Evolutionary conservation across 2,113 vertebrate genomes (phyloP).

Genomic region (Sardina pilchardus): DNA sequence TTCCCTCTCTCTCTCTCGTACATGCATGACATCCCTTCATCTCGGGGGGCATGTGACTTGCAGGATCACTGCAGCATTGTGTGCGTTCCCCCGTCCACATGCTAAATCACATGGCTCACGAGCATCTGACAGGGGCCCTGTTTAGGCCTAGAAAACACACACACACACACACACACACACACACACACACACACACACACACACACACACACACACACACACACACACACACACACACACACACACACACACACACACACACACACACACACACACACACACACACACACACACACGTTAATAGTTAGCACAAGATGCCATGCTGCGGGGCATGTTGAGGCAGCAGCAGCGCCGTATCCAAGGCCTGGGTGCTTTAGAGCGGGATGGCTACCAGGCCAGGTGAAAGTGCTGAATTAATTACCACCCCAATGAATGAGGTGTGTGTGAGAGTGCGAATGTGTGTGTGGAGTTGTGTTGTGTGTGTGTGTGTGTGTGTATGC

Average conservation of each 20-base stretch:
- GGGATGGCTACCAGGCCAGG: conserved; percentile 62
- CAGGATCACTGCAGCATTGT: neutral
- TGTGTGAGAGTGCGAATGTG: too few relatives aligned
- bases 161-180: neutral
- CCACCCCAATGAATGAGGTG: conserved; percentile 56
- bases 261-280: neutral
- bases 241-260: neutral
- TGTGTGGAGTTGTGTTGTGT: conserved; percentile 57
- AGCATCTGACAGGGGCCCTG: neutral
- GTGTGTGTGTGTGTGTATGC: too few relatives aligned
- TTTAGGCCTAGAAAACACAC: neutral
- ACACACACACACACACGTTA: conserved; percentile 29
- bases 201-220: conserved; percentile 29
- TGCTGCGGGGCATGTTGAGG: conserved; percentile 57
- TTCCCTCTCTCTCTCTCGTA: neutral
- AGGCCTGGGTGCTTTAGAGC: conserved; percentile 47
- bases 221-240: conserved; percentile 24
- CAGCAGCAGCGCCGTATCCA: conserved; percentile 39
- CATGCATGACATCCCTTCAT: conserved; percentile 21
- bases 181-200: neutral
- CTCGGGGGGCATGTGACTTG: conserved; percentile 30
- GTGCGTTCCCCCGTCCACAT: neutral
- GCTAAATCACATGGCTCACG: neutral
- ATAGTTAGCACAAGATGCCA: conserved; percentile 44
- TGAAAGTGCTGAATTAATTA: conserved; percentile 75